These are phyloP conservation scores for Girardia tigrina DNA, from an alignment of 2,888 invertebrate genomes.

Conservation along the genomic window DNA sequence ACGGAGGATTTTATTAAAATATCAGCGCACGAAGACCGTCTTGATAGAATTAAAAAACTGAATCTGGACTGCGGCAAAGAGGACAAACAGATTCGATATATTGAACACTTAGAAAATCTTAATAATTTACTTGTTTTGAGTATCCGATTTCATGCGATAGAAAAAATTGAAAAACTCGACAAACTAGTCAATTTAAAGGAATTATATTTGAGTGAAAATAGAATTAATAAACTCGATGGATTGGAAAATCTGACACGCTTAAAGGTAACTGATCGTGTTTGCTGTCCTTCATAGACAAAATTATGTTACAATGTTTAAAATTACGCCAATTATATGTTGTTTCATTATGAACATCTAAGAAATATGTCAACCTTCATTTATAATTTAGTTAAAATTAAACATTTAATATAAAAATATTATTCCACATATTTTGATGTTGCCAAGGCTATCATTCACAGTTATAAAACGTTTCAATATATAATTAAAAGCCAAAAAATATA, in stretches of 20 bases:
- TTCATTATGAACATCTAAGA: too few species aligned
- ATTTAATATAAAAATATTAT: too few species aligned
- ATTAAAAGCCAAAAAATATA: too few species aligned
- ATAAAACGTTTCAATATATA: too few species aligned
- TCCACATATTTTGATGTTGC: too few species aligned
- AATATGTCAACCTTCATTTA: too few species aligned
- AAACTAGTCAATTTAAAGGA: conserved; percentile 44
- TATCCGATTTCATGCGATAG: conserved; percentile 40
- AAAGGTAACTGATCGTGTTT: too few species aligned
- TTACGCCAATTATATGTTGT: too few species aligned
- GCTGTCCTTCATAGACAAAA: too few species aligned
- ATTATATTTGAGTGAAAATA: conserved; percentile 44
- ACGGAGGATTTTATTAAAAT: neutral
- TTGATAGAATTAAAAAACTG: neutral
- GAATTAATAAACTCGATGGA: conserved; percentile 43
- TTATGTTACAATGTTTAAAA: too few species aligned
- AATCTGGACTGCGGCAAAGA: neutral
- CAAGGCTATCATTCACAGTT: too few species aligned
- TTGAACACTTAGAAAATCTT: conserved; percentile 14
- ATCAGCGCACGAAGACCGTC: neutral
- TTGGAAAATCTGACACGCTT: neutral
- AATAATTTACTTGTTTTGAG: neutral
- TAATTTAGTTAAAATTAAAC: too few species aligned
- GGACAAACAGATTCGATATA: conserved; percentile 9
- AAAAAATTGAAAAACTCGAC: conserved; percentile 47